A percentile compares a stretch with the other conserved stretches of the same genome.
These are phyloP conservation scores for Spongia lamella DNA, from an alignment of 37 sponge, comb jelly and placozoan species.

Conservation along the genomic window DNA sequence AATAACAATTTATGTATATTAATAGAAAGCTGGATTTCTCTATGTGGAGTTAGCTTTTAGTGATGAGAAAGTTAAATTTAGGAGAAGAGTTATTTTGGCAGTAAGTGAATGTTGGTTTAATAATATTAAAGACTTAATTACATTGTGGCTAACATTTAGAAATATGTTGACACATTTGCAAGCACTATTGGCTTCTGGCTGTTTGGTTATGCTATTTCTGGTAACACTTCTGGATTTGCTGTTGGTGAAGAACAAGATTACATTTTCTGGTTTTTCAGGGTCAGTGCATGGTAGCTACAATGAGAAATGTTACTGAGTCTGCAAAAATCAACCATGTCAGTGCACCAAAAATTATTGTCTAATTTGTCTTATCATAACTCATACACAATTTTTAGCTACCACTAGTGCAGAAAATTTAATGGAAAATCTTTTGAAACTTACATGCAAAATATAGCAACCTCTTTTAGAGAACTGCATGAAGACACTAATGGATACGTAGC, in stretches of 20 bases:
- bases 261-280: constrained; percentile 35
- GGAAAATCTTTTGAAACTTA: too few species aligned
- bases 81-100: constrained; percentile 74
- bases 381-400: too few species aligned
- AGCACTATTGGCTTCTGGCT: constrained; percentile 68
- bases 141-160: constrained; percentile 3
- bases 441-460: too few species aligned
- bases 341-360: too few species aligned
- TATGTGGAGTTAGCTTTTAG: constrained; percentile 79
- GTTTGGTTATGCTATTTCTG: constrained; percentile 84
- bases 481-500: too few species aligned
- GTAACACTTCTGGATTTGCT: constrained; percentile 22
- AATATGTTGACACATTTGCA: constrained; percentile 37
- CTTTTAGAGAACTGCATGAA: too few species aligned
- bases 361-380: too few species aligned
- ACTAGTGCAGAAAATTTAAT: too few species aligned
- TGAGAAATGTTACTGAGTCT: too few species aligned
- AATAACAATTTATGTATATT: too few species aligned
- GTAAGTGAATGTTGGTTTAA: constrained; percentile 49
- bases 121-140: too few species aligned
- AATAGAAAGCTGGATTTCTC: constrained; percentile 92
- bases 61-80: constrained; percentile 28
- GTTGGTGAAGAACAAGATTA: constrained; percentile 70
- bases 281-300: constrained; percentile 1
- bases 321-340: too few species aligned